These are phyloP conservation scores for Phyllotreta striolata DNA, from an alignment of 2,888 invertebrate genomes.

Conservation along the genomic window DNA sequence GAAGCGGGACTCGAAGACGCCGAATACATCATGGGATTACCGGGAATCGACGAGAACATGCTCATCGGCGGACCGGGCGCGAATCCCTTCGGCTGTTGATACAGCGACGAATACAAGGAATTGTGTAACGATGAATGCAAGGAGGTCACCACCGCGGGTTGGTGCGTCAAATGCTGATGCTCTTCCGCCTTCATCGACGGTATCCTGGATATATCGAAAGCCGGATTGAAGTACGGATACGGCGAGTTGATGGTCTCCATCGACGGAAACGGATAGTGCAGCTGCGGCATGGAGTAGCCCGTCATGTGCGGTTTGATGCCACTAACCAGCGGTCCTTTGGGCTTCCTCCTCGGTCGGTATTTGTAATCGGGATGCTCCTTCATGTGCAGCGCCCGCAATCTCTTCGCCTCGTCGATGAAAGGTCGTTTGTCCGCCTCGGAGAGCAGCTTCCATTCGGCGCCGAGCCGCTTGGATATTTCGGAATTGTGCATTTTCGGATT, in stretches of 20 bases:
- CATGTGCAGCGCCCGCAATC: conserved; percentile 87
- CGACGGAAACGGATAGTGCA: conserved; percentile 70
- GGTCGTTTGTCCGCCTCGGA: conserved; percentile 89
- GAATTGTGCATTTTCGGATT: conserved; percentile 94
- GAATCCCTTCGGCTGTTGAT: conserved; percentile 65
- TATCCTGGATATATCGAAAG: conserved; percentile 64
- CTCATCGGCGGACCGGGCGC: conserved; percentile 65
- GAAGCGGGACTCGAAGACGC: conserved; percentile 60
- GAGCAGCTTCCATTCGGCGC: conserved; percentile 92
- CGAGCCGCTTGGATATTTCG: conserved; percentile 89
- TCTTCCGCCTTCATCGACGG: conserved; percentile 56
- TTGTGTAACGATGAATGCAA: conserved; percentile 69
- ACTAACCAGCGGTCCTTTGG: conserved; percentile 72
- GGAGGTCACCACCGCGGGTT: conserved; percentile 58
- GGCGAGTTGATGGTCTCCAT: conserved; percentile 67
- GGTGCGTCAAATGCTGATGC: conserved; percentile 46
- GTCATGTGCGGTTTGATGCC: conserved; percentile 47
- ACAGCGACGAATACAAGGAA: conserved; percentile 74
- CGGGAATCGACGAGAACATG: conserved; percentile 50
- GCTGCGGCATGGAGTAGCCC: conserved; percentile 72
- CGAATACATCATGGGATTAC: conserved; percentile 61
- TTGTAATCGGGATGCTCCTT: conserved; percentile 93
- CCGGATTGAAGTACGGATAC: conserved; percentile 80
- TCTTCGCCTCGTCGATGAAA: conserved; percentile 94
- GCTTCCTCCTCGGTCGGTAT: conserved; percentile 85